Evolutionary conservation across 2,888 invertebrate genomes (phyloP).

Genomic region (Tinea semifulvella): DNA sequence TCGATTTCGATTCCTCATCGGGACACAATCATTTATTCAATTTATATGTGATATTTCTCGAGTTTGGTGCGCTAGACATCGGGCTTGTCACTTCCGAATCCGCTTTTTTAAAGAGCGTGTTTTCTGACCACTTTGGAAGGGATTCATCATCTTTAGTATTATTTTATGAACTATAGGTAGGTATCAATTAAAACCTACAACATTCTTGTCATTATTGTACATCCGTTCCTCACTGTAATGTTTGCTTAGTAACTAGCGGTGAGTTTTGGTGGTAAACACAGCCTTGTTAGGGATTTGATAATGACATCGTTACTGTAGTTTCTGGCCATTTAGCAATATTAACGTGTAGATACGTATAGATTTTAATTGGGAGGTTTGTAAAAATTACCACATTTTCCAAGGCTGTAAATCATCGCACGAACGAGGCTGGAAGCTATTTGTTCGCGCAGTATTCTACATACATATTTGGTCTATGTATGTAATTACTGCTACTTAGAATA

Average conservation of each 20-base stretch:
- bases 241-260: slow-evolving; percentile 37
- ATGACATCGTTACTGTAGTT: slow-evolving; percentile 52
- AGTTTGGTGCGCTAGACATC: too few relatives aligned
- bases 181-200: too few relatives aligned
- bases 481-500: not conserved
- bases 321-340: slow-evolving; percentile 40
- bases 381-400: slow-evolving; percentile 9
- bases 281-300: slow-evolving; percentile 32
- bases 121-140: too few relatives aligned
- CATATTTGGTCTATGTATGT: not conserved
- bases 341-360: slow-evolving; percentile 8
- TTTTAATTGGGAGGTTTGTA: slow-evolving; percentile 10
- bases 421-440: slow-evolving; percentile 1
- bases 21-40: too few relatives aligned
- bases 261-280: slow-evolving; percentile 27
- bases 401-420: slow-evolving; percentile 1
- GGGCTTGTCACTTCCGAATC: too few relatives aligned
- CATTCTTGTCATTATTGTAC: not conserved
- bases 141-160: too few relatives aligned
- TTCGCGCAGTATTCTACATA: slow-evolving; percentile 1
- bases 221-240: slow-evolving; percentile 26
- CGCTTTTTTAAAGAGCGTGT: too few relatives aligned
- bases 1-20: too few relatives aligned
- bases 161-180: too few relatives aligned
- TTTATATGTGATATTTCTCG: too few relatives aligned